These are phyloP conservation scores for Hystrix cristata DNA, from an alignment of 2,113 vertebrate species.

Conservation along the genomic window DNA sequence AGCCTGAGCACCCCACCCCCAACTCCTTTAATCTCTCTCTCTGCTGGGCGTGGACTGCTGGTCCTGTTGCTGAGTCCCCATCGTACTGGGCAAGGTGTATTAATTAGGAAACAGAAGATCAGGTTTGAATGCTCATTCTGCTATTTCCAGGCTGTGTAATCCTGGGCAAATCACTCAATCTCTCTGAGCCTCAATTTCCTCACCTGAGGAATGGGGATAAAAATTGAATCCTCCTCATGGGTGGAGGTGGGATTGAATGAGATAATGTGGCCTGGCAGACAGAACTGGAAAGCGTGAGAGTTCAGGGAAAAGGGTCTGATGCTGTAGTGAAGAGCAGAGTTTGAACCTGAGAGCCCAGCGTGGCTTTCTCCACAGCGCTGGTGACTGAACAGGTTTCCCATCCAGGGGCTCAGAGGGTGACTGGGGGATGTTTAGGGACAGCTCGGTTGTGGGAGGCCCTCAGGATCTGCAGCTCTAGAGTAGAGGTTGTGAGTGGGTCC, in stretches of 20 bases:
- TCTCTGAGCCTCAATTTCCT: constrained; percentile 56
- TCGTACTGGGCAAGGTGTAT: background rate
- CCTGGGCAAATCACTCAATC: background rate
- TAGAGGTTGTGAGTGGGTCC: background rate
- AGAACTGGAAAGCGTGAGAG: background rate
- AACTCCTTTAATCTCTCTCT: constrained; percentile 4
- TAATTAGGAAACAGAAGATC: background rate
- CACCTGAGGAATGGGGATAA: background rate
- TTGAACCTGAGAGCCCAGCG: fast-evolving
- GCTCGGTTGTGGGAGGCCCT: background rate
- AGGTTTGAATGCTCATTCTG: background rate
- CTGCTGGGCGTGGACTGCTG: background rate
- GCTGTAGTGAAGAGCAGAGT: background rate
- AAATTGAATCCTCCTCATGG: background rate
- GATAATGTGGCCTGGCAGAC: background rate
- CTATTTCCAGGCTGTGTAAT: background rate
- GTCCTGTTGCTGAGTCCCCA: background rate
- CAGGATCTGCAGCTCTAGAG: background rate
- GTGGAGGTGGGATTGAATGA: background rate
- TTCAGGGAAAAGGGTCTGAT: background rate
- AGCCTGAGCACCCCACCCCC: background rate
- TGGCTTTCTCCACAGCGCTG: background rate
- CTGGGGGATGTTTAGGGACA: background rate
- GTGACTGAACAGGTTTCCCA: background rate
- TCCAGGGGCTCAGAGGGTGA: no score